Base-by-base conservation (phyloP, 1,140 invertebrate species). In the Drosophila paulistorum region DNA sequence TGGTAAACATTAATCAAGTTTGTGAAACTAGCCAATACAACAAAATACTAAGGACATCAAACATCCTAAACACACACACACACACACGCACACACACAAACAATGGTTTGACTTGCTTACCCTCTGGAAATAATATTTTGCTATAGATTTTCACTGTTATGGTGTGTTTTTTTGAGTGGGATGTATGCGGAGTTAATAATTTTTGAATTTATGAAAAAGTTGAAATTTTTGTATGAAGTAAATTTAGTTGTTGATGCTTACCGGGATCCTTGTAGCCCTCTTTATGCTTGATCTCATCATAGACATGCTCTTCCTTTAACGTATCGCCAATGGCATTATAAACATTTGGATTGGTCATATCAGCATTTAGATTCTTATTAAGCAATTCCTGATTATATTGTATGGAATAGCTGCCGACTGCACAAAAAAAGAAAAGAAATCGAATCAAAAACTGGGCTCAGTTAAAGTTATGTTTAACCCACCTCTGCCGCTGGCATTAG, bases 271-370 rank as follows among this genome's bases (percentile, higher is more conserved):
- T 93, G 48, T 89, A 92, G 6, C 89, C 93, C 62, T 95, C 95
- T 72, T 97, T 97, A 30, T 96, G 96, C 90, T 97, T 97, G 66
- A 98, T 97, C 93, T 98, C 97, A 92, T 98, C 97, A 85, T 98
- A 98, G 1, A 98, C 94, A 90, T 98, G 97, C 74, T 98, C 97
- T 59, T 95, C 94, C 45, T 95, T 94, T 55, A 95, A 93, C 0
- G 79, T 54, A 72, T 96, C 95, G 51, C 96, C 95, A 69, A 96
- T 95, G 77, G 94, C 95, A 68, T 97, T 95, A 85, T 98, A 98
- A 7, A 98, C 94, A 84, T 97, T 97, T 1, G 97, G 97, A 93
- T 98, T 98, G 5, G 95, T 96, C 7, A 94, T 90, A 92, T 98
- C 96, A 0, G 96, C 96, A 75, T 97, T 96, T 81, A 94, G 94